Evolutionary conservation across 2,113 vertebrate species (phyloP), one percentile per base, ranked within the genome.

Genomic region (Toxotes chatareus): DNA sequence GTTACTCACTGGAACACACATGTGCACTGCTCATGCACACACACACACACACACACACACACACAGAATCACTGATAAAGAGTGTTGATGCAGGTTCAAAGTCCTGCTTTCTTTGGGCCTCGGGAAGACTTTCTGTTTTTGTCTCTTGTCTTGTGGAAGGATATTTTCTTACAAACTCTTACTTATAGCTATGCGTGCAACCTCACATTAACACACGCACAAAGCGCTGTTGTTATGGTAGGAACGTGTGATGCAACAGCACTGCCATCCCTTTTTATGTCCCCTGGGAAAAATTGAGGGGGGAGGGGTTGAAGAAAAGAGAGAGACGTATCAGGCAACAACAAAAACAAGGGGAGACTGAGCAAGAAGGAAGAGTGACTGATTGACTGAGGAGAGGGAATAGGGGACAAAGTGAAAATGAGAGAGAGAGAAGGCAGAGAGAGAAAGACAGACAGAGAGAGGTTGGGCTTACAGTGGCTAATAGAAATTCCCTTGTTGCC

Each of bases 401-500:
- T 38, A 74, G 31, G 47, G 46, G 68, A 82, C 47, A 36, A 55
- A 69, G 21, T 60, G 77, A 88, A 83, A 74, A 84, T 74, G 65
- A 3, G 42, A 23, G 10, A 56, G 40, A 53, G 19, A 32, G 3
- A 47, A 32, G 3, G 42, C 55, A 1, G 38, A 0, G 42, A 74
- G 59, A 19, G 32, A 36, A 3, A 47, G 42, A 64, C 21, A 57
- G 23, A 19, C 17, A 77, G 38, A 73, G 14, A 68, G 70, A 83
- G 76, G 68, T 77, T 7, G 13, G 36, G 55, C 72, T 81, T 72
- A 74, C 10, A 17, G 73, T 68, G 64, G 57, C 81, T 85, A 92
- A 84, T 90, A 90, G 90, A 86, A 89, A 90, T 86, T 89, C 87
- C 81, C 91, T 7, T 69, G 86, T 77, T 66, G 73, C 75, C 81